Base-by-base conservation (phyloP, 2,888 invertebrate genomes). In the Zelleria hepariella region DNA sequence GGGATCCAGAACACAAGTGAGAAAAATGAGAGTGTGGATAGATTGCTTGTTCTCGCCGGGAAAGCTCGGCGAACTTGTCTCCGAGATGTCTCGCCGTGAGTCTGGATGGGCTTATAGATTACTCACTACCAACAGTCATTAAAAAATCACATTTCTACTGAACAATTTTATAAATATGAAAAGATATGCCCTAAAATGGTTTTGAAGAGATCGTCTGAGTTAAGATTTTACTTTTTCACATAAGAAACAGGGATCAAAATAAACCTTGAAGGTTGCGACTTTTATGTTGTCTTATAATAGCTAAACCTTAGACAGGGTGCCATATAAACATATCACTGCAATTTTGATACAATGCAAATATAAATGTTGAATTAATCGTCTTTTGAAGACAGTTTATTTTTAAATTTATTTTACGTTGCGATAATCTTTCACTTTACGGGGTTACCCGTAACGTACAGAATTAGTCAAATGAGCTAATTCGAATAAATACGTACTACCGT, bases 241-340 rank as follows among this genome's bases (percentile, higher is more conserved):
- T 49, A 55, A 24, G 56, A 57, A 60, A 60, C 57, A 42, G 60
- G 60, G 60, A 60, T 57, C 60, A 60, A 60, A 57, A 58, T 54
- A 54, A 26, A 55, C 55, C 32, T 55, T 32, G 55, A 32, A 26
- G 15, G 15, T 55, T 7, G 18, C 55, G 18, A 51, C 23, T 51
- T 21, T 8, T 51, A 51, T 21, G 51, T 51, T 51, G 23, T 55
- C 32, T 55, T 24, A 21, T 18, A 24, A n/a, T 49, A 5, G 53
- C 27, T 32, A 20, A 27, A 48, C 47, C 57, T 47, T n/a, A 48
- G 57, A 57, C 57, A 57, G 57, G 57, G 57, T 57, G 24, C 48
- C 57, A 23, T 23, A 23, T 1, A 24, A 57, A 57, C 57, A 57
- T 57, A 57, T 57, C 57, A 57, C n/a, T n/a, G 24, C 25, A 48